Percentiles rank a stretch among this genome's conserved stretches.
phyloP scores from a whole-genome alignment of 2,888 invertebrate species.

The Brachyopa scutellaris region DNA sequence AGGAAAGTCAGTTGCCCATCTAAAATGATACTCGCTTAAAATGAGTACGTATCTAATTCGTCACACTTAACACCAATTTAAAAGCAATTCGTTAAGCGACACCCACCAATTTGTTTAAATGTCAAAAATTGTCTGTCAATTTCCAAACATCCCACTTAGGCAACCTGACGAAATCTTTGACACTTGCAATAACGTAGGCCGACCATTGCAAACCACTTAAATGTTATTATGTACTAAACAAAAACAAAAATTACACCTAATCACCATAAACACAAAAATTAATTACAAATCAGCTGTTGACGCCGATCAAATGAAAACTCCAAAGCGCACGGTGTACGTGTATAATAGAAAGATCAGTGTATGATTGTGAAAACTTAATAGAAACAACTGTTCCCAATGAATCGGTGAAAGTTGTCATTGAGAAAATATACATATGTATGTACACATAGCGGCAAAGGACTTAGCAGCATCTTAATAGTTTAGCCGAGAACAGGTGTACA shows the following conservation, averaged over 20 bases:
- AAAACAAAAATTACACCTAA: conserved; percentile 21
- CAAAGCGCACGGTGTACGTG: background rate
- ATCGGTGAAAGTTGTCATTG: conserved; percentile 59
- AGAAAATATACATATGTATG: background rate
- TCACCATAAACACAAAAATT: conserved; percentile 20
- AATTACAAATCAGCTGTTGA: background rate
- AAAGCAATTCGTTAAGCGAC: background rate
- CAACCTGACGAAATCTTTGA: conserved; percentile 1
- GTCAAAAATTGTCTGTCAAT: conserved; percentile 1
- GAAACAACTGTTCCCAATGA: background rate
- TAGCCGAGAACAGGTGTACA: conserved; percentile 51
- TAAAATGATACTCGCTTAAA: too few species aligned
- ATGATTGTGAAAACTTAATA: conserved; percentile 17
- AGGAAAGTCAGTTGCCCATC: background rate
- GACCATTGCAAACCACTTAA: conserved; percentile 1
- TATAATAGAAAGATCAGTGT: conserved; percentile 40
- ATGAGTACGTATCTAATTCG: too few species aligned
- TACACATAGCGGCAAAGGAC: background rate
- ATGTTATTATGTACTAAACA: too few species aligned
- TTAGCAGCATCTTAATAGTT: conserved; percentile 2
- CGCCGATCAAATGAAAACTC: background rate
- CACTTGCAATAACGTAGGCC: background rate
- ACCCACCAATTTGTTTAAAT: conserved; percentile 1
- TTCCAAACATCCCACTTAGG: background rate
- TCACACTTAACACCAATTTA: conserved; percentile 25